phyloP scores from a whole-genome alignment of 1,140 invertebrate genomes.

The Dufourea novaeangliae region DNA sequence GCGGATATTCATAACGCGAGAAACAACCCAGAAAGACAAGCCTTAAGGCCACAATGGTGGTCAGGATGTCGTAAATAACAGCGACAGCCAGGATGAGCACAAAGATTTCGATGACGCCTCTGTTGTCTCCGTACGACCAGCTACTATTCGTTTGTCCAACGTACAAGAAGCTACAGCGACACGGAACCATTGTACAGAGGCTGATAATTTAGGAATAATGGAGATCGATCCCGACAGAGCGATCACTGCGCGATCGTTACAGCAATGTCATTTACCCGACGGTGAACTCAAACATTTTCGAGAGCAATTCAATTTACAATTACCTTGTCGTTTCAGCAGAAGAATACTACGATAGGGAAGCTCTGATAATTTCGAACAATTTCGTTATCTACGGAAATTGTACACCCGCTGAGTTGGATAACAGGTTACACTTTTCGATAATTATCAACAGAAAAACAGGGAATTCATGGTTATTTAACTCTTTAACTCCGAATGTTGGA shows the following conservation, averaged over 20 bases:
- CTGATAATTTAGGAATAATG: background rate
- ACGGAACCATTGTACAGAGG: background rate
- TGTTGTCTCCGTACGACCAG: background rate
- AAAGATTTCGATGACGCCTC: background rate
- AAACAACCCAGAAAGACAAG: background rate
- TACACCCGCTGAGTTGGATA: too few species aligned
- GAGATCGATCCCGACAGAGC: background rate
- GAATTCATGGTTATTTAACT: too few species aligned
- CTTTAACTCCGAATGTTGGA: too few species aligned
- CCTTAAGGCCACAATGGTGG: background rate
- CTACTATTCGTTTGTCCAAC: background rate
- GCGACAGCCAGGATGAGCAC: background rate
- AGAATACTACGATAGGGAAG: too few species aligned
- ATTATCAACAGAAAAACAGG: too few species aligned
- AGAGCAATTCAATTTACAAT: background rate
- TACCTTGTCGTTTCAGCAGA: too few species aligned
- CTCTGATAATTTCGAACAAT: background rate
- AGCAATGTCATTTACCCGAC: background rate
- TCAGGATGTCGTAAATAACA: background rate
- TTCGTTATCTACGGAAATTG: background rate
- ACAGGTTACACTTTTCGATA: too few species aligned
- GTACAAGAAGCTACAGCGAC: background rate
- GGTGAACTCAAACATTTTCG: background rate
- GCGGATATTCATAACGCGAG: background rate
- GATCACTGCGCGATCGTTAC: background rate